phyloP scores from a whole-genome alignment of 2,113 vertebrate genomes.

The Hemibagrus wyckioides region DNA sequence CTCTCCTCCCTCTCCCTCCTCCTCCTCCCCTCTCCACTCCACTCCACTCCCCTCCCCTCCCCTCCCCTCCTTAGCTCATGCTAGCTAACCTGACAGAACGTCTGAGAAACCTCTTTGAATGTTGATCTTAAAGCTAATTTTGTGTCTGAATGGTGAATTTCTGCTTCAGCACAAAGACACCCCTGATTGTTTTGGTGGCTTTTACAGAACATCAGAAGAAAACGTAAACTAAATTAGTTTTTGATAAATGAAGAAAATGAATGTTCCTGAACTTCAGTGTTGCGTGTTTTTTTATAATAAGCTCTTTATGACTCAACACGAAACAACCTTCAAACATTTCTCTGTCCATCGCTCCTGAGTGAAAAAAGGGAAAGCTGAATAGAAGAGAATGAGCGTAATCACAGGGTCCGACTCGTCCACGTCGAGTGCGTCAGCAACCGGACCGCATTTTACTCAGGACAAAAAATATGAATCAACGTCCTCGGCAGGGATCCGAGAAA shows the following conservation, averaged over 20 bases:
- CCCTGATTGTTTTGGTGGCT: neutral
- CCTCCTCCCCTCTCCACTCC: neutral
- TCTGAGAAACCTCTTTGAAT: neutral
- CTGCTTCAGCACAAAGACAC: neutral
- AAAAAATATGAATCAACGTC: neutral
- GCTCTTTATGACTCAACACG: neutral
- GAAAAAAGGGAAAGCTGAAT: neutral
- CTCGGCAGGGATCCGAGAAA: neutral
- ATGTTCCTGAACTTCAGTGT: neutral
- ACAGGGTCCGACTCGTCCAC: neutral
- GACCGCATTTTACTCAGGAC: neutral
- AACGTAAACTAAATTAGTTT: neutral
- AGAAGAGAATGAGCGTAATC: neutral
- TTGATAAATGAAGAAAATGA: neutral
- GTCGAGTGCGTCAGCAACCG: neutral
- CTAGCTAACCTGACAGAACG: neutral
- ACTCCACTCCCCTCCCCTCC: too few relatives aligned
- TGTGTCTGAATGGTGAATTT: neutral
- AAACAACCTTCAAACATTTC: neutral
- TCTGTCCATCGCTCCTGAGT: neutral
- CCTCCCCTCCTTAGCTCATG: neutral
- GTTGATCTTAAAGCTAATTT: neutral
- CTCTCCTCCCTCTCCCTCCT: slow-evolving; percentile 38
- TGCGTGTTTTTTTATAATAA: neutral
- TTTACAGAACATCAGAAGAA: neutral